A percentile compares a stretch with the other conserved stretches of the same genome.
Evolutionary conservation across 2,113 vertebrate genomes (phyloP).

Genomic region (Crotalus helleri): DNA sequence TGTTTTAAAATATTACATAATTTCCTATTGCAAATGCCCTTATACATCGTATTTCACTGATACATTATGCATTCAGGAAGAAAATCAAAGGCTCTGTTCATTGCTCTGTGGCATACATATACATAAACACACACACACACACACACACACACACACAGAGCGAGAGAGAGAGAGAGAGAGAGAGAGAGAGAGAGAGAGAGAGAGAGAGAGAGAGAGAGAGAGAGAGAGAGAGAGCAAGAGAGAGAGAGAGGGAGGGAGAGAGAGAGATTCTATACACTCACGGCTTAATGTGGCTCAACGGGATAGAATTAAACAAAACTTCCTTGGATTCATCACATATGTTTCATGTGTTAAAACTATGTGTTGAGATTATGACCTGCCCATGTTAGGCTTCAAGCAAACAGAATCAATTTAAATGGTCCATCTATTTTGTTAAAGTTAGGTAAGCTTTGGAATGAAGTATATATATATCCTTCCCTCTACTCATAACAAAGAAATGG

Average conservation of each 20-base stretch:
- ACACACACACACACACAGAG: too few relatives aligned
- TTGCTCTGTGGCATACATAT: neutral
- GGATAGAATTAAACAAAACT: neutral
- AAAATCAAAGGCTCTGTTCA: neutral
- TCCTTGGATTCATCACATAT: neutral
- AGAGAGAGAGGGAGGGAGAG: too few relatives aligned
- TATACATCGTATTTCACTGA: constrained; percentile 16
- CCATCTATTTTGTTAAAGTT: neutral
- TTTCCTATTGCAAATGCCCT: constrained; percentile 22
- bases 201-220: neutral
- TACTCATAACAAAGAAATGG: neutral
- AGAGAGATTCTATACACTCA: neutral
- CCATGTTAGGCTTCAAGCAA: neutral
- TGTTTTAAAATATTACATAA: constrained; percentile 25
- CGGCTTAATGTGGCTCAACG: neutral
- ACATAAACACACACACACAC: neutral
- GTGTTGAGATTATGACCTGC: neutral
- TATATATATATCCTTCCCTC: neutral
- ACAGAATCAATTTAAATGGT: neutral
- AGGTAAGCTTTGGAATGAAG: neutral
- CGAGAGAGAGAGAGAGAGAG: too few relatives aligned
- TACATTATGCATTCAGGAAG: neutral
- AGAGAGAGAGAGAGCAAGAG: too few relatives aligned
- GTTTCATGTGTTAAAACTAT: neutral
- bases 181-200: too few relatives aligned